Percentiles rank a stretch among this genome's conserved stretches.
phyloP scores from a whole-genome alignment of 2,888 invertebrate species.

The Trypoxylon attenuatum region DNA sequence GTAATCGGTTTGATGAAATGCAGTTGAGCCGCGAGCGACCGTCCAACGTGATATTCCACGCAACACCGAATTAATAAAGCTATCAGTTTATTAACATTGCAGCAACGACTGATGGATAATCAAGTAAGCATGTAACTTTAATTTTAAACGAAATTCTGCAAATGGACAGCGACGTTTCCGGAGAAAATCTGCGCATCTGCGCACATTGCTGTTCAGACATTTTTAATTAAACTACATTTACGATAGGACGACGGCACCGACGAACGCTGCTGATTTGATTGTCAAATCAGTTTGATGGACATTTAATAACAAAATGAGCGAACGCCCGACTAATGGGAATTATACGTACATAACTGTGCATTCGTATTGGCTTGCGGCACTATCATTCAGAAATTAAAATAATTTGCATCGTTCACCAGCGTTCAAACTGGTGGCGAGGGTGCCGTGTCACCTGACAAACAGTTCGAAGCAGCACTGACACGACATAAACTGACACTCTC shows the following conservation, averaged over 20 bases:
- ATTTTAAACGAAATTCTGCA: constrained; percentile 12
- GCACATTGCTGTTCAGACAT: constrained; percentile 6
- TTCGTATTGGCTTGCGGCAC: neutral
- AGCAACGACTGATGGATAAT: neutral
- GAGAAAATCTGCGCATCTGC: neutral
- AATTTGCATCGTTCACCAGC: neutral
- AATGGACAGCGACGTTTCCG: constrained; percentile 16
- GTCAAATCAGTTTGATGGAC: constrained; percentile 31
- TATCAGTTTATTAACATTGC: too few relatives aligned
- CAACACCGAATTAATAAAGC: too few relatives aligned
- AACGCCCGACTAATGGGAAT: constrained; percentile 7
- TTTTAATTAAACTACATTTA: constrained; percentile 33
- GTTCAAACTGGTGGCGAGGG: neutral
- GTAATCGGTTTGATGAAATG: too few relatives aligned
- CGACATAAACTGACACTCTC: too few relatives aligned
- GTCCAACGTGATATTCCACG: too few relatives aligned
- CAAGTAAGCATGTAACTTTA: neutral
- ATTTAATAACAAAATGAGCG: constrained; percentile 30
- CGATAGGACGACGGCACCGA: constrained; percentile 7
- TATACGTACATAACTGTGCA: constrained; percentile 5
- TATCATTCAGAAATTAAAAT: constrained; percentile 7
- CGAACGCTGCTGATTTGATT: constrained; percentile 14
- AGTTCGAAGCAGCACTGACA: neutral
- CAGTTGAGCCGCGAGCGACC: too few relatives aligned
- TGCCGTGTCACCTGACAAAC: too few relatives aligned